Evolutionary conservation across 2,113 vertebrate genomes (phyloP), one percentile per base, ranked within the genome.

Genomic region (Shinisaurus crocodilurus): DNA sequence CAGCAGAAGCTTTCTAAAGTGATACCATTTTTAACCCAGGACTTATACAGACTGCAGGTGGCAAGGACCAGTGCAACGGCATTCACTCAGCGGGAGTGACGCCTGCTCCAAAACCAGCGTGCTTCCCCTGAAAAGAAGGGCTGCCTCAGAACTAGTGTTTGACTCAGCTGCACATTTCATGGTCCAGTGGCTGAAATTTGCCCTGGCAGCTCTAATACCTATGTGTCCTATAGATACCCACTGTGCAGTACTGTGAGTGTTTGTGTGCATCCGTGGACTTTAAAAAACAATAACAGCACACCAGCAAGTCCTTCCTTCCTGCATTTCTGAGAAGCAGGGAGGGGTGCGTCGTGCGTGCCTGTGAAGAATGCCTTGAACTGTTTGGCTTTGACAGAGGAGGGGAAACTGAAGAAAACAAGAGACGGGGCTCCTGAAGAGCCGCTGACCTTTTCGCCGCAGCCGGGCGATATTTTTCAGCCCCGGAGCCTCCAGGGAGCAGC

Each of bases 271-370:
- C 16, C 20, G 8, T 60, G n/a, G 18, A 9, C 80, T 82, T 82
- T n/a, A 20, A 37, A 82, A n/a, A 63, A 40, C 60, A 76, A 43
- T 4, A 32, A 18, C 94, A 95, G 95, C 92, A 90, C 93, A 94
- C 95, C 94, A 89, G 92, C 95, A 93, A 95, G 89, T 90, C 94
- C 92, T 96, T 96, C 96, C 96, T 97, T 96, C 96, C 95, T 96
- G 93, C 95, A 94, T 95, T 96, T 96, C 95, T 96, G 95, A 95
- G 96, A 94, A 95, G 92, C 91, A 95, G 95, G 94, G 93, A 94
- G 95, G 63, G n/a, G 72, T 5, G 94, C 2, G 43, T 7, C 76
- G 90, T 88, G 92, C 2, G 43, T 7, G 93, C 85, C 90, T 86
- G 94, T 92, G 88, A 95, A 94, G 94, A 95, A 96, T 93, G 95